Conservation (phyloP, 1,140 invertebrate species). For the Pachypsylla venusta region DNA sequence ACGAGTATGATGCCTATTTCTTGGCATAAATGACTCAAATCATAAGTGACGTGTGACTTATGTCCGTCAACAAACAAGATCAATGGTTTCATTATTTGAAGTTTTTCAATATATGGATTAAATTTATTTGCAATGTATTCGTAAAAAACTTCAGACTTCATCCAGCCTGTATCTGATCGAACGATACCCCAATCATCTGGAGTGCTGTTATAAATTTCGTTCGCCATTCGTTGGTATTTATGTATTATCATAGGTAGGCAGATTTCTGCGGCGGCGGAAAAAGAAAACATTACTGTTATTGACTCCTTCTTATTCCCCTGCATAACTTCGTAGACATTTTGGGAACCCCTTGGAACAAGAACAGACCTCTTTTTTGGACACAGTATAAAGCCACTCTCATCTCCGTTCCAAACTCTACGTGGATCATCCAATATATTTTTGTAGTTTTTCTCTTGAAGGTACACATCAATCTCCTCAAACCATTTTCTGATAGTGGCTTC, state of each 20-base stretch:
- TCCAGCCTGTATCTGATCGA: conserved; percentile 25
- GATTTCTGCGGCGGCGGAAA: conserved; percentile 15
- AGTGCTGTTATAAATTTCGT: conserved; percentile 14
- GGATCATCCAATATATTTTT: conserved; percentile 12
- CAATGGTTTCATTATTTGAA: conserved; percentile 27
- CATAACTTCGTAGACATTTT: conserved; percentile 22
- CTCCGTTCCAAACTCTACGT: conserved; percentile 22
- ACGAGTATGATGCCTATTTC: conserved; percentile 30
- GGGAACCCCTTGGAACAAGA: conserved; percentile 20
- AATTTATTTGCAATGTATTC: conserved; percentile 28
- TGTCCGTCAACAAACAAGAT: conserved; percentile 33
- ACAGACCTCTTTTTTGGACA: background rate
- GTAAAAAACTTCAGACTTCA: conserved; percentile 26
- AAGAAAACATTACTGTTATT: conserved; percentile 17
- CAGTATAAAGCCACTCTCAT: conserved; percentile 23
- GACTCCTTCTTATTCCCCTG: conserved; percentile 17
- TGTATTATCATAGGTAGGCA: conserved; percentile 16
- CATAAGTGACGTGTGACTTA: conserved; percentile 27
- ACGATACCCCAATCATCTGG: conserved; percentile 23
- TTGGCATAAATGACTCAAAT: conserved; percentile 29
- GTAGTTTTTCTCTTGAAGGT: background rate
- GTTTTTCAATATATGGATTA: conserved; percentile 23
- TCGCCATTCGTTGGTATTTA: conserved; percentile 17
- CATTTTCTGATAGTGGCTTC: background rate
- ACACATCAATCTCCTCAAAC: background rate